Evolutionary conservation across 2,888 invertebrate genomes (phyloP).

Genomic region (Apamea anceps): DNA sequence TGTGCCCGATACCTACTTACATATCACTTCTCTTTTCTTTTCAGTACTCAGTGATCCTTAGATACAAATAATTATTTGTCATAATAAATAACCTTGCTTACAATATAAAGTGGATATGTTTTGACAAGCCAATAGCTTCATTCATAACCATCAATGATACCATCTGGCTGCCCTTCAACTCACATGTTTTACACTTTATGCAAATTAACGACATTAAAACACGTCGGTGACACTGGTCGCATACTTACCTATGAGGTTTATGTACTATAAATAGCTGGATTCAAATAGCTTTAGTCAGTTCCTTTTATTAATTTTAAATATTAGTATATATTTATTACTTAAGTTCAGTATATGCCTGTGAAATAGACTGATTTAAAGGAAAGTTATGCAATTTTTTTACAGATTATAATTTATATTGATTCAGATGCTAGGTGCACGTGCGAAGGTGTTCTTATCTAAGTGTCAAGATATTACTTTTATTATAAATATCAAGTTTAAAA

Average conservation of each 20-base stretch:
- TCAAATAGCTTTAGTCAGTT: conserved; percentile 48
- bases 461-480: background rate
- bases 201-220: conserved; percentile 47
- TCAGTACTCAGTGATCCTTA: background rate
- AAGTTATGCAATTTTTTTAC: background rate
- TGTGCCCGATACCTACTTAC: conserved; percentile 2
- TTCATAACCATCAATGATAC: conserved; percentile 11
- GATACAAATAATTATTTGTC: background rate
- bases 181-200: conserved; percentile 45
- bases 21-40: background rate
- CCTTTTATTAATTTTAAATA: conserved; percentile 24
- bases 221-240: conserved; percentile 25
- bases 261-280: conserved; percentile 52
- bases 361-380: conserved; percentile 43
- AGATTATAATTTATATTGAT: background rate
- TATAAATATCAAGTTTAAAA: conserved; percentile 1
- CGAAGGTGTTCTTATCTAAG: background rate
- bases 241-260: conserved; percentile 38
- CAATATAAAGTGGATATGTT: conserved; percentile 9
- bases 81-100: background rate
- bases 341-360: conserved; percentile 21
- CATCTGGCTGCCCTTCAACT: conserved; percentile 14
- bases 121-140: conserved; percentile 1
- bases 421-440: conserved; percentile 8
- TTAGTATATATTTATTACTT: conserved; percentile 10